phyloP scores from a whole-genome alignment of 2,797 vertebrate species.

The Tragelaphus eurycerus region DNA sequence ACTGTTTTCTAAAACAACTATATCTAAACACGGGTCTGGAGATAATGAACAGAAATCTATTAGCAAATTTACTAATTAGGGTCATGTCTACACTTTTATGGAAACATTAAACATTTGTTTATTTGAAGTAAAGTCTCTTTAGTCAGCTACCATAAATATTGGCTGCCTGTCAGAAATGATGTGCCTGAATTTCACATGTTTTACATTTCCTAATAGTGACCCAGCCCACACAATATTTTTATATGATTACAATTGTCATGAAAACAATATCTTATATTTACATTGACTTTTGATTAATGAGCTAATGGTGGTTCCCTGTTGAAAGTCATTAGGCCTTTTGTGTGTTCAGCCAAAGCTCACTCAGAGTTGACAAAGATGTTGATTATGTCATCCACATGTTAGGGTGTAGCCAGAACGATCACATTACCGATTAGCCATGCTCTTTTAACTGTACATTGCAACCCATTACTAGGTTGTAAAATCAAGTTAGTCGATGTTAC shows the following conservation, averaged over 20 bases:
- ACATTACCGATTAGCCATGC: background rate
- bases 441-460: background rate
- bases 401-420: background rate
- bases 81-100: conserved; percentile 6
- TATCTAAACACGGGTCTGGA: background rate
- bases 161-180: conserved; percentile 48
- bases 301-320: conserved; percentile 21
- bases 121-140: conserved; percentile 55
- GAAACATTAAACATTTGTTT: conserved; percentile 49
- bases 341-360: background rate
- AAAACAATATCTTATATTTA: conserved; percentile 24
- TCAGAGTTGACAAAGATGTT: background rate
- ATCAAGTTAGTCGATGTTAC: background rate
- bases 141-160: conserved; percentile 55
- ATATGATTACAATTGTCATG: conserved; percentile 28
- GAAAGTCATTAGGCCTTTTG: background rate
- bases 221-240: conserved; percentile 29
- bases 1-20: conserved; percentile 33
- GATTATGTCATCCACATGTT: background rate
- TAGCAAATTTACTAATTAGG: conserved; percentile 48
- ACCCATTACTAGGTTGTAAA: background rate
- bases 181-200: conserved; percentile 35
- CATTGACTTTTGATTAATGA: conserved; percentile 52
- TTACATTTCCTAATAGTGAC: conserved; percentile 32
- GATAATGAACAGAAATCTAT: conserved; percentile 50